These are phyloP conservation scores for Stegodyphus mimosarum DNA, from an alignment of 1,140 invertebrate genomes.

Conservation along the genomic window DNA sequence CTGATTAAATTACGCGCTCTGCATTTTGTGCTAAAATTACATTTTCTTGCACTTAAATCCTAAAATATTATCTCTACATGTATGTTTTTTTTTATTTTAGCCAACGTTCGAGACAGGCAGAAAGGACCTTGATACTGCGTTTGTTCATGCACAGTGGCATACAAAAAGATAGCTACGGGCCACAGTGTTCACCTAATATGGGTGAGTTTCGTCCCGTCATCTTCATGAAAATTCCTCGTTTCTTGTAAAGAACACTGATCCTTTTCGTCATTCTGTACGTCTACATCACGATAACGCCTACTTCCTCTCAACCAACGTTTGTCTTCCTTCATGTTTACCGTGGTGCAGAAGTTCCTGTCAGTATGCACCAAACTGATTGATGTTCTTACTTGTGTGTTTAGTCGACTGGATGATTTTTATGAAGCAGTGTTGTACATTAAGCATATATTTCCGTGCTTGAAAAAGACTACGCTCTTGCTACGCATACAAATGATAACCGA, in stretches of 20 bases:
- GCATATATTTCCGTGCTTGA: background rate
- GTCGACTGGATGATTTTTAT: background rate
- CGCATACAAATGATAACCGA: too few species aligned
- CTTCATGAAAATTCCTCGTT: background rate
- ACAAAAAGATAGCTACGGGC: background rate
- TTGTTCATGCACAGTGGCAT: background rate
- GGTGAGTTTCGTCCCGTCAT: conserved; percentile 4
- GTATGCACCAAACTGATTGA: conserved; percentile 9
- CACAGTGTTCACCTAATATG: conserved; percentile 4
- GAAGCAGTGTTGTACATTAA: background rate
- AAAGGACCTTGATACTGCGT: conserved; percentile 38
- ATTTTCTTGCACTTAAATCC: too few species aligned
- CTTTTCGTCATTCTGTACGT: conserved; percentile 7
- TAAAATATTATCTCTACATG: too few species aligned
- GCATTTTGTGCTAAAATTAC: too few species aligned
- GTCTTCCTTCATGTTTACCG: conserved; percentile 44
- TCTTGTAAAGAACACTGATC: background rate
- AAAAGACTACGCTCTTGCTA: background rate
- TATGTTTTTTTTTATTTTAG: conserved; percentile 12
- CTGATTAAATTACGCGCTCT: too few species aligned
- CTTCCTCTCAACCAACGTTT: conserved; percentile 37
- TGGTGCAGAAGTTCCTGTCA: conserved; percentile 38
- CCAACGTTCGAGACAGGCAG: background rate
- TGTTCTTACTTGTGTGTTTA: conserved; percentile 12
- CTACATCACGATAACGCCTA: background rate